These are phyloP conservation scores for Eclectus roratus DNA, from an alignment of 2,113 vertebrate genomes.

Conservation along the genomic window DNA sequence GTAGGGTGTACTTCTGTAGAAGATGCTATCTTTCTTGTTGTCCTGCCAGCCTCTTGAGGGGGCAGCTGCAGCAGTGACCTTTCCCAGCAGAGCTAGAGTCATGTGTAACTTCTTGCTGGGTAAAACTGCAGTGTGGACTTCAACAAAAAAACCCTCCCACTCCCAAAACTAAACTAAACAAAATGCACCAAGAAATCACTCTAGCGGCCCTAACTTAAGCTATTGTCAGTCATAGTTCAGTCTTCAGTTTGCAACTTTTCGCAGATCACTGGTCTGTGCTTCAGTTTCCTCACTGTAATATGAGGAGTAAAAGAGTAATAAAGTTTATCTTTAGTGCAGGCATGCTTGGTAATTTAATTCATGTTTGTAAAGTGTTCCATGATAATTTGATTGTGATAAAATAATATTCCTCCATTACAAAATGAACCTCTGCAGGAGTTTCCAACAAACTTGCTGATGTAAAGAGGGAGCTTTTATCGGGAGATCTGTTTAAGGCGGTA, in stretches of 20 bases:
- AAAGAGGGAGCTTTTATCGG: neutral
- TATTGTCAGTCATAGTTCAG: neutral
- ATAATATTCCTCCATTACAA: neutral
- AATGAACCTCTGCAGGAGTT: neutral
- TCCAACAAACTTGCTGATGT: neutral
- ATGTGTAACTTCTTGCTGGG: neutral
- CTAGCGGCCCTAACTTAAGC: neutral
- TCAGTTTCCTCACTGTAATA: constrained; percentile 5
- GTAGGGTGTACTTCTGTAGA: neutral
- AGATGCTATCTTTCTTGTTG: neutral
- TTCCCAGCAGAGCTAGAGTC: neutral
- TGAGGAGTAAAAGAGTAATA: neutral
- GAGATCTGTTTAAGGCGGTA: neutral
- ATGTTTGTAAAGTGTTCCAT: neutral
- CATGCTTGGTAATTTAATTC: constrained; percentile 23
- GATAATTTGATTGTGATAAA: constrained; percentile 49
- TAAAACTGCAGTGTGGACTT: neutral
- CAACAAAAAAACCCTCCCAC: neutral
- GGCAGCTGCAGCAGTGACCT: neutral
- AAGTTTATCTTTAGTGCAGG: neutral
- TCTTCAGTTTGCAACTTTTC: neutral
- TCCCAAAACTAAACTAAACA: neutral
- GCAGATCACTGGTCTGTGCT: neutral
- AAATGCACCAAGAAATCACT: neutral
- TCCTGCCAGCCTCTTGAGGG: neutral